Evolutionary conservation across 2,888 invertebrate species (phyloP), one percentile per base, ranked within the genome.

Genomic region (Chloroclystis v-ata): DNA sequence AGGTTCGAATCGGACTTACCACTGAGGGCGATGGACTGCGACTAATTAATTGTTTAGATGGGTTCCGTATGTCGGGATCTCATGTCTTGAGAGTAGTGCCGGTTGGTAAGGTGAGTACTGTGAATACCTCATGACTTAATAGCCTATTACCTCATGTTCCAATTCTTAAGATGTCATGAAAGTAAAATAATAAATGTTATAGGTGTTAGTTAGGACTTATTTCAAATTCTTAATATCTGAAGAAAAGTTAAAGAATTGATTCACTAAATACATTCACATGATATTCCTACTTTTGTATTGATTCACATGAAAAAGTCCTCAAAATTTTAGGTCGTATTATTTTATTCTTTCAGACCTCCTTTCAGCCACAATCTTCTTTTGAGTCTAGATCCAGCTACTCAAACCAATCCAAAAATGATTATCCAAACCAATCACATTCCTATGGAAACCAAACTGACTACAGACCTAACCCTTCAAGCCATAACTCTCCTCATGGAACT

Each of bases 1-100:
- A 78, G 56, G 75, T 84, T 5, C 69, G 80, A 0, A 73, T 87
- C 5, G 85, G 83, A 0, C 60, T 85, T 1, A 64, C 77, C 0
- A 72, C 81, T 37, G 78, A 77, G 9, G 56, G 57, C 1, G 84
- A 85, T 45, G 84, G 82, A 0, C 62, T 59, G 4, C 66, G 70
- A 38, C 40, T 87, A 1, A 72, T 81, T 25, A 81, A 82, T 57
- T 72, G 68, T 47, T 63, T 87, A 1, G 67, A 83, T 24, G 82
- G 84, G 1, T 83, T 67, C 45, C 63, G 73, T 2, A 59, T 78
- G 51, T 59, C 65, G 0, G 77, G 78, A 0, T 67, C 72, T 9
- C 63, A 55, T 46, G 41, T 73, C 10, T 32, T 86, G 30, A 70
- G 71, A 52, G 71, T 82, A 0, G 54, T 70, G 6, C 77, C 81